These are phyloP conservation scores for Philantomba maxwellii DNA, from an alignment of 2,113 vertebrate species.

Conservation along the genomic window DNA sequence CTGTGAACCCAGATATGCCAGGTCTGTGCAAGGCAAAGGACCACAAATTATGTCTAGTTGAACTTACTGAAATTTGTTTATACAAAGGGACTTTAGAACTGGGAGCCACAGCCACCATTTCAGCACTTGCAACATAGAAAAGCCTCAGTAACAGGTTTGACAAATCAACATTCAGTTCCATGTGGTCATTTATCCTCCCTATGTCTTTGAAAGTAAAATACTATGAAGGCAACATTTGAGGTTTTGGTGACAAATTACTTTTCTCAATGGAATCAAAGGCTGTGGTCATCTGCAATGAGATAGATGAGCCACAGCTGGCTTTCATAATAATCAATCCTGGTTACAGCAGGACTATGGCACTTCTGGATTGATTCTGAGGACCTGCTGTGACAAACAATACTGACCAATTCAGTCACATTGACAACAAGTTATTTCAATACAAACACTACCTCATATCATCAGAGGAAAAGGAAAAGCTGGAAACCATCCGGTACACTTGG, in stretches of 20 bases:
- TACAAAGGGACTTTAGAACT: not conserved
- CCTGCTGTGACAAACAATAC: constrained; percentile 48
- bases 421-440: constrained; percentile 46
- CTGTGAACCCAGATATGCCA: not conserved
- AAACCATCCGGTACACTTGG: not conserved
- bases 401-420: constrained; percentile 46
- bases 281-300: constrained; percentile 58
- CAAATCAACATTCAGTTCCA: constrained; percentile 19
- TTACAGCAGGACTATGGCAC: constrained; percentile 32
- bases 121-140: not conserved
- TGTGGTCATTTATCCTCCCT: constrained; percentile 47
- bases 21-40: not conserved
- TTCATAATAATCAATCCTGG: constrained; percentile 60
- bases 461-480: not conserved
- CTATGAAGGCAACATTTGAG: constrained; percentile 51
- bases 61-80: constrained; percentile 30
- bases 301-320: constrained; percentile 65
- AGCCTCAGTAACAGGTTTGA: not conserved
- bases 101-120: not conserved
- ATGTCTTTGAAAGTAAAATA: constrained; percentile 61
- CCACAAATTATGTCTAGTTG: not conserved
- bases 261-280: constrained; percentile 60
- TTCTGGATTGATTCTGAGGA: constrained; percentile 41
- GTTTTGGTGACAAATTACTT: constrained; percentile 60
- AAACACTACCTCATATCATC: not conserved